Evolutionary conservation across 2,888 invertebrate genomes (phyloP), one percentile per base, ranked within the genome.

Genomic region (Meganola albula): DNA sequence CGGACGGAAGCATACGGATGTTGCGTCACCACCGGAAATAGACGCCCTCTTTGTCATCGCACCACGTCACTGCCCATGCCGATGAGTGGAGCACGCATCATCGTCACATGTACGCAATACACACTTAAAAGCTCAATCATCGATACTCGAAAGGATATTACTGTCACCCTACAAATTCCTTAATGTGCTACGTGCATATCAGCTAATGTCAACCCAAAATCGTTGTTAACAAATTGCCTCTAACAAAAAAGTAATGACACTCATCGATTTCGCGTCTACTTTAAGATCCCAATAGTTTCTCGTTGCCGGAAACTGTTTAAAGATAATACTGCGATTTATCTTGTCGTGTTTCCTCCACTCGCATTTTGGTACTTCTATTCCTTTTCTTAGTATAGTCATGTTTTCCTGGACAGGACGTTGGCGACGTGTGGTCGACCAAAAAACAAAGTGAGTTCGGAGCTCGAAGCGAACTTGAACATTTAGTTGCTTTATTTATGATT

Each of bases 11-110:
- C 61, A 63, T 46, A 64, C 70, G 82, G 80, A 80, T 71, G 74
- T 84, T 78, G 72, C 82, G 82, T 84, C 83, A 84, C 46, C 70
- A 55, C 63, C 82, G 83, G 84, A 84, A 80, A 82, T 78, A 75
- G 66, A 69, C 77, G 77, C 77, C 76, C 78, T 79, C 77, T 83
- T 77, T 80, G 80, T 80, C 82, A 80, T 58, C 65, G 67, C 55
- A 53, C 57, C 16, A 37, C 58, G 53, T 49, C 63, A 57, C 61
- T 46, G 37, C 43, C 37, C 30, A 27, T 16, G 16, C 31, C 23
- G 25, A 35, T 34, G 14, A 28, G 10, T 10, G 10, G 22, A n/a
- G 23, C 18, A 24, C 30, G 22, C 22, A 27, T 14, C 20, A 36
- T 30, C 38, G 40, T 39, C 37, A 42, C 37, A 37, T 37, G 34